phyloP scores from a whole-genome alignment of 2,888 invertebrate species.

The Priocnemis perturbator region DNA sequence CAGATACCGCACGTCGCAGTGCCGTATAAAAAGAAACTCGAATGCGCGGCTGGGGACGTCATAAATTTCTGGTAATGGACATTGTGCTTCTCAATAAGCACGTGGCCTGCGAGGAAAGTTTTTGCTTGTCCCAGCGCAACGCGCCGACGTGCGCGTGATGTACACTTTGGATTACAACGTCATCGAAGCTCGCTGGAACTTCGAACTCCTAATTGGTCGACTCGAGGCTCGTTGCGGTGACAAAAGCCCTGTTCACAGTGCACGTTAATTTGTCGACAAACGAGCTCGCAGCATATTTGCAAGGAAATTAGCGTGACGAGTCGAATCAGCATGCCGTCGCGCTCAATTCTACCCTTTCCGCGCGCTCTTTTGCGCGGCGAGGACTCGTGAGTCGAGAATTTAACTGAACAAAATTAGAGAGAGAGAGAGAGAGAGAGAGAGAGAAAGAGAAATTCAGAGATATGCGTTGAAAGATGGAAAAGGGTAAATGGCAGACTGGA shows the following conservation, averaged over 20 bases:
- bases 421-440: conserved; percentile 11
- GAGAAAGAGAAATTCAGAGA: not conserved
- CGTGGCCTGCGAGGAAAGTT: too few species aligned
- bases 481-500: conserved; percentile 74
- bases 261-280: not conserved
- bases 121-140: too few species aligned
- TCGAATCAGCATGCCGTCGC: not conserved
- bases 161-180: not conserved
- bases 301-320: not conserved
- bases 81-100: too few species aligned
- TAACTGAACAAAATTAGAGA: not conserved
- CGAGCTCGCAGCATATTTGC: not conserved
- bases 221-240: too few species aligned
- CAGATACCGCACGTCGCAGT: too few species aligned
- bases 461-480: conserved; percentile 72
- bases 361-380: too few species aligned
- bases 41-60: too few species aligned
- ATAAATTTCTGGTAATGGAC: too few species aligned
- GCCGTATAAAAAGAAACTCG: too few species aligned
- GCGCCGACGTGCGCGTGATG: not conserved
- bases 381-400: too few species aligned
- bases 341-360: not conserved
- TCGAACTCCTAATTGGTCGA: not conserved
- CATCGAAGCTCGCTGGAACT: not conserved
- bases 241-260: not conserved